Conservation (phyloP, 2,888 invertebrate species). For the Peribatodes rhomboidaria region DNA sequence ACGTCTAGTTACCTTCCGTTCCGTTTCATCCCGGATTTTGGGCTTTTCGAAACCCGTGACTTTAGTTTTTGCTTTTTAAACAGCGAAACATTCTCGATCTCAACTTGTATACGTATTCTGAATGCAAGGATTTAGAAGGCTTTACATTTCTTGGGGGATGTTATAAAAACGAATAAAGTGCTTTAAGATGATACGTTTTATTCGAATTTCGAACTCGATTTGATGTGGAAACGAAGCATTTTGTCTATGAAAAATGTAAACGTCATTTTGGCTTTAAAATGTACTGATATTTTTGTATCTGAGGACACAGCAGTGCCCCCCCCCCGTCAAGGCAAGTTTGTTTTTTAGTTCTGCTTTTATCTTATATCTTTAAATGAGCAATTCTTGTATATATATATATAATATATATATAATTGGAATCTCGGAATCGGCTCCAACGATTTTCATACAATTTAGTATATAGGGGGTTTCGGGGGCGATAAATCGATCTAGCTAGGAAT, state of each 20-base stretch:
- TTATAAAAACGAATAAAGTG: slow-evolving; percentile 31
- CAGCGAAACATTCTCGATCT: slow-evolving; percentile 28
- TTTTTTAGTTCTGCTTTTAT: no score
- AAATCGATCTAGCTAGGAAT: no score
- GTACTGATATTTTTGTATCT: slow-evolving; percentile 15
- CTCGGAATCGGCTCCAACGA: no score
- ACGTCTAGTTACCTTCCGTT: slow-evolving; percentile 56
- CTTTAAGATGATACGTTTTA: slow-evolving; percentile 32
- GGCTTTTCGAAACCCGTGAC: slow-evolving; percentile 45
- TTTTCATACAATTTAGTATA: no score
- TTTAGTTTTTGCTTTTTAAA: slow-evolving; percentile 51
- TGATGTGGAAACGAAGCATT: slow-evolving; percentile 22
- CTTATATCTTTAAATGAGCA: no score
- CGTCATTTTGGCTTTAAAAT: slow-evolving; percentile 24
- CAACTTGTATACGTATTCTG: slow-evolving; percentile 21
- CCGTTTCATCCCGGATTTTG: slow-evolving; percentile 53
- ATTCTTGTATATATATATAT: no score
- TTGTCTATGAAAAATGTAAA: slow-evolving; percentile 25
- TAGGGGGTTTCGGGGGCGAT: no score
- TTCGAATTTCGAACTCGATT: slow-evolving; percentile 18
- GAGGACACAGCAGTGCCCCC: no score
- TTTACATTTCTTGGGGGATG: slow-evolving; percentile 31
- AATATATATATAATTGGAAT: no score
- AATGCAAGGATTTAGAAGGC: slow-evolving; percentile 28
- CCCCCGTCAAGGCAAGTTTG: no score